A percentile compares a stretch with the other conserved stretches of the same genome.
phyloP scores from a whole-genome alignment of 1,140 invertebrate species.

The Ganaspis sp. region DNA sequence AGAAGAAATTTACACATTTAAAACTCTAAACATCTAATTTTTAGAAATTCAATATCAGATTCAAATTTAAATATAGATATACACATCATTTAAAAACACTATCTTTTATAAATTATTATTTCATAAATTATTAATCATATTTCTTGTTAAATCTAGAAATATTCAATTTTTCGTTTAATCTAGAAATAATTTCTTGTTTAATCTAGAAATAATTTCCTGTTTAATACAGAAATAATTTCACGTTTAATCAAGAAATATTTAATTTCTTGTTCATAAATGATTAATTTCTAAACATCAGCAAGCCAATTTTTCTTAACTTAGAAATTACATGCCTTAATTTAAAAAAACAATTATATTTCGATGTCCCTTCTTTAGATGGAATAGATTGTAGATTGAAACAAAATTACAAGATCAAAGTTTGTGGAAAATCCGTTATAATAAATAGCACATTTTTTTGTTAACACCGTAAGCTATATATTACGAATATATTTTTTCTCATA shows the following conservation, averaged over 20 bases:
- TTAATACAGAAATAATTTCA: no score
- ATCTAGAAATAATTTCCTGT: no score
- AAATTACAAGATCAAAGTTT: background rate
- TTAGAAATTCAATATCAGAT: background rate
- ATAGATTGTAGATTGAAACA: background rate
- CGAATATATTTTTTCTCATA: constrained; percentile 38
- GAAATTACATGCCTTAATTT: background rate
- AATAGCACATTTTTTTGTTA: constrained; percentile 53
- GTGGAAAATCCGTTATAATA: constrained; percentile 43
- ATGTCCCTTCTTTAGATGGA: constrained; percentile 1
- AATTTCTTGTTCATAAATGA: no score
- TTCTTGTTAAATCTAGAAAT: no score
- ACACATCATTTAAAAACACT: background rate
- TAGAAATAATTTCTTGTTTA: no score
- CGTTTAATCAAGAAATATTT: no score
- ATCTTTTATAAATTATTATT: no score
- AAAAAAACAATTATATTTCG: background rate
- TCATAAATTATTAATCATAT: no score
- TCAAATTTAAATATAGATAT: background rate
- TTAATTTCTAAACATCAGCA: background rate
- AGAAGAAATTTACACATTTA: background rate
- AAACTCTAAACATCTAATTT: background rate
- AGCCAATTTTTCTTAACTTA: background rate
- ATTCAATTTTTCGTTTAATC: no score
- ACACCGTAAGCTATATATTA: constrained; percentile 53